Base-by-base conservation (phyloP, 2,888 invertebrate species). In the Eupeodes latifasciatus region DNA sequence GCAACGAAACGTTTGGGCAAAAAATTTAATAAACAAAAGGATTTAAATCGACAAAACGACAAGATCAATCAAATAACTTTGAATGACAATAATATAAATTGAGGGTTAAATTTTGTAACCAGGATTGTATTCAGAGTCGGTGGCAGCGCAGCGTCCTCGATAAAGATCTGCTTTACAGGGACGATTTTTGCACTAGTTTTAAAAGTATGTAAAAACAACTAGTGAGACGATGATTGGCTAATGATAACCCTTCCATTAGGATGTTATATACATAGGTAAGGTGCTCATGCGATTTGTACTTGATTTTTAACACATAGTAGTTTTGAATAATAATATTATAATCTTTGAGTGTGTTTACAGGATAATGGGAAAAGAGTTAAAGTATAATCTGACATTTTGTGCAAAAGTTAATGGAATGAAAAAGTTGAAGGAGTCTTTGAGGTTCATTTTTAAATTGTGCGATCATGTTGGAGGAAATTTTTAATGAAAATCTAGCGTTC, bases 11-110 rank as follows among this genome's bases (percentile, higher is more conserved):
- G 9, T 47, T 40, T 66, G 49, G 7, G 36, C 67, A 51, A 51
- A 67, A 49, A 47, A 40, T 64, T 14, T 16, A 40, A 61, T 11
- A 62, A 69, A 67, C 14, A 77, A 59, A 77, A 81, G 36, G 67
- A 79, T 78, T 78, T 86, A 75, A 82, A 78, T 82, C 77, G 67
- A 51, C 71, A 57, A 27, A 44, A 49, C 40, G 61, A 61, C 61
- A 40, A 62, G 49, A 86, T 86, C 85, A 82, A 82, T 86, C 82
- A 78, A 47, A 74, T 67, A 74, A 75, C 40, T 55, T 36, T 19
- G 16, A 74, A 75, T 40, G 51, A 66, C 69, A 51, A 47, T 64
- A 62, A 47, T 14, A 64, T 16, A 36, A 9, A 34, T 36, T 59
- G 14, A 59, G 59, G 59, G 59, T 59, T 59, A 36, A 0, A 9